Evolutionary conservation across 2,888 invertebrate genomes (phyloP), one percentile per base, ranked within the genome.

Genomic region (Apotomis betuletana): DNA sequence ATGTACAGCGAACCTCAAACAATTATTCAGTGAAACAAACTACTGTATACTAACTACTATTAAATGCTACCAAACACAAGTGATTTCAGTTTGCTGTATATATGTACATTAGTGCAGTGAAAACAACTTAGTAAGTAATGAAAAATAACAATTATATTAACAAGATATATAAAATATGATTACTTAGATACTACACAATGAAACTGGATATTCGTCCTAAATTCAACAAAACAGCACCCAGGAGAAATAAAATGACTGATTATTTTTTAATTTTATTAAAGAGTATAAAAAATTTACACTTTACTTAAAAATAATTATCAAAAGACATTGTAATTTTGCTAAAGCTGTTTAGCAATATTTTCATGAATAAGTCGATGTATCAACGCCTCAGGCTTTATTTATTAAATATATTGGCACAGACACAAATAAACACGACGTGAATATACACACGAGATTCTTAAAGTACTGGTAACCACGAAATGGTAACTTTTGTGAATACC

Each of bases 251-350:
- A 83, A 79, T 74, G 27, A 67, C 75, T 57, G n/a, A 69, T 77
- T 87, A 84, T 88, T 51, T 87, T 84, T 87, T 87, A 77, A 81
- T 88, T 92, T 92, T 92, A 92, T 91, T 92, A 86, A 88, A 87
- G 87, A 83, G 88, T 91, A 91, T 87, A 90, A 91, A 91, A 52
- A 91, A 90, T 89, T 83, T 90, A 90, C 89, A 90, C 85, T 81
- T 83, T 84, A 85, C 85, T 87, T 87, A 87, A 77, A 27, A 82
- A 81, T 85, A 87, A 84, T 80, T 78, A 80, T 80, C 84, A 84
- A 84, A 79, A 77, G 77, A 83, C 77, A 82, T 81, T 83, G 81
- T 80, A 79, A 81, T 78, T 79, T 80, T 79, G 78, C 79, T 82
- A 75, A 70, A 61, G 74, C 67, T 75, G 79, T 63, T 70, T 75